A percentile compares a stretch with the other conserved stretches of the same genome.
These are phyloP conservation scores for Zosterops lateralis DNA, from an alignment of 2,113 vertebrate genomes.

Conservation along the genomic window DNA sequence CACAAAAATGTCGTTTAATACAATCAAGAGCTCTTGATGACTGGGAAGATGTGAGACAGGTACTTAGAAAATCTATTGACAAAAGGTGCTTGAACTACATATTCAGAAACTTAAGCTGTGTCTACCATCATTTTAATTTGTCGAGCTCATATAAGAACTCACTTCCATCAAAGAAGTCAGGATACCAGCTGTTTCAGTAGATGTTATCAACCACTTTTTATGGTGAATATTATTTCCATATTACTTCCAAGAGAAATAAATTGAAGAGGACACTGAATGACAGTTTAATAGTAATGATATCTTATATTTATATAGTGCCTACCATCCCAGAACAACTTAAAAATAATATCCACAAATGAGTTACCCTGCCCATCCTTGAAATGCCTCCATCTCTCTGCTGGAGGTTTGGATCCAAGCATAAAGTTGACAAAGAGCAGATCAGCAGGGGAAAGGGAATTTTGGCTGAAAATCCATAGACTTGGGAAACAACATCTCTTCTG, in stretches of 20 bases:
- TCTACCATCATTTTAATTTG: not conserved
- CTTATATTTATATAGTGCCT: not conserved
- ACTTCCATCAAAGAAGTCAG: not conserved
- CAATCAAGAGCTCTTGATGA: not conserved
- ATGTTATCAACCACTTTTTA: not conserved
- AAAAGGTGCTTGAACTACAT: not conserved
- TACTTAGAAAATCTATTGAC: not conserved
- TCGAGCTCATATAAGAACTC: accelerated
- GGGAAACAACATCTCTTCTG: not conserved
- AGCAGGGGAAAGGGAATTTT: slow-evolving; percentile 4
- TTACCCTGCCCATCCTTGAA: not conserved
- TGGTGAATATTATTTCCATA: not conserved
- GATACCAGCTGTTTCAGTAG: not conserved
- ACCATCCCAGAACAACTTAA: not conserved
- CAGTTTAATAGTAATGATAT: not conserved
- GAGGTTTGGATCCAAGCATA: not conserved
- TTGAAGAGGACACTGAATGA: not conserved
- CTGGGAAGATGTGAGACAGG: not conserved
- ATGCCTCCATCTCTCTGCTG: not conserved
- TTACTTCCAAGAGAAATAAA: not conserved
- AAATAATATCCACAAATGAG: not conserved
- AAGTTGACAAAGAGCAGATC: not conserved
- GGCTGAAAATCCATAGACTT: not conserved
- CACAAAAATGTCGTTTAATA: not conserved
- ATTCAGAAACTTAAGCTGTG: not conserved